Base-by-base conservation (phyloP, 2,113 vertebrate species). In the Campylomormyrus tamandua region DNA sequence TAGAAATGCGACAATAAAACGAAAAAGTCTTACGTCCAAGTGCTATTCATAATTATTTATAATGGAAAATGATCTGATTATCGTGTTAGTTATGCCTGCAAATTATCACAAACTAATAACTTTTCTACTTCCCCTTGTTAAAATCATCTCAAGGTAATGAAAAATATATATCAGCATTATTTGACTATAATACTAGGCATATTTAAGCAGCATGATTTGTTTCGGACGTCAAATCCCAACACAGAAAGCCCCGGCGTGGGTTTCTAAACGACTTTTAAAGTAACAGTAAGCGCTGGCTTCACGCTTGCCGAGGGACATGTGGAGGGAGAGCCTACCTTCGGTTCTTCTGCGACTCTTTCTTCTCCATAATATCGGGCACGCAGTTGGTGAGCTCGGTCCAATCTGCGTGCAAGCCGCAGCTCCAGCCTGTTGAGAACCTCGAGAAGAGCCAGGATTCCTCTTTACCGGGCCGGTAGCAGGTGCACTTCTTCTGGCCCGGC, bases 401-500 rank as follows among this genome's bases (percentile, higher is more conserved):
- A 96, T 98, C 97, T 2, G 97, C 97, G 52, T 98, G 97, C 94
- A 98, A 95, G 53, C 97, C 97, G 95, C 97, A 98, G 94, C 97
- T 98, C 97, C 97, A 98, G 95, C 97, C 97, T 0, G 97, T 98
- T 50, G 97, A 98, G 95, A 98, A 98, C 90, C 97, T 95, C 31
- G 97, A 98, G 95, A 98, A 98, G 89, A 98, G 97, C 98, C 98
- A 98, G 66, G 97, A 97, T 95, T 99, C 98, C 92, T 98, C 97
- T 92, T 96, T 97, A 52, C 97, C 98, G 0, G 98, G 98, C 80
- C 98, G 97, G 95, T 98, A 97, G 89, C 98, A 99, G 83, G 96
- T 96, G 95, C 98, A 99, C 93, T 99, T 99, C 95, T 99, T 99
- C 96, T 99, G 98, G 0, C 98, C 98, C 0, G 97, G 95, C 48